phyloP scores from a whole-genome alignment of 1,140 invertebrate genomes.

The Diabrotica undecimpunctata region DNA sequence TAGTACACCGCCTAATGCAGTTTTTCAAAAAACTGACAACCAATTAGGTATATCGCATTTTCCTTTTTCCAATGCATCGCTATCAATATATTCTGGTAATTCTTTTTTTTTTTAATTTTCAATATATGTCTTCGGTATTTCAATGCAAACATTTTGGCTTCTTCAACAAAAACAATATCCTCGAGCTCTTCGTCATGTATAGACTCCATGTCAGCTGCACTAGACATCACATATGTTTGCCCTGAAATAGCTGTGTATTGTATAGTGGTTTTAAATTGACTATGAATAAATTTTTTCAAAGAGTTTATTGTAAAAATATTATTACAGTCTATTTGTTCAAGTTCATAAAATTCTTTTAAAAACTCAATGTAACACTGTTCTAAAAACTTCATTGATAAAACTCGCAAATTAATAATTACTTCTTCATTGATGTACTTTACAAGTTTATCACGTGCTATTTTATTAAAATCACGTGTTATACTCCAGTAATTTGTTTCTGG shows the following conservation, averaged over 20 bases:
- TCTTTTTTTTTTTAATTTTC: conserved; percentile 19
- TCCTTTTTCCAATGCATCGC: conserved; percentile 14
- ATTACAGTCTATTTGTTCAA: conserved; percentile 21
- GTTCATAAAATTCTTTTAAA: conserved; percentile 23
- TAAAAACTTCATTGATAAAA: conserved; percentile 5
- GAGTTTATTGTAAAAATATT: conserved; percentile 20
- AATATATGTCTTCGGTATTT: conserved; percentile 12
- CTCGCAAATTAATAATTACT: conserved; percentile 16
- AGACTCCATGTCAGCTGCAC: conserved; percentile 27
- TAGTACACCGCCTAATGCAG: conserved; percentile 16
- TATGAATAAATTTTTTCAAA: conserved; percentile 22
- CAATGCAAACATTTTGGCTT: conserved; percentile 4
- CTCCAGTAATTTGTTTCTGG: conserved; percentile 5
- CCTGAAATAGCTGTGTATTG: conserved; percentile 22
- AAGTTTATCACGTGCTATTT: conserved; percentile 12
- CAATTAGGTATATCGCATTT: conserved; percentile 18
- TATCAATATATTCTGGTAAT: conserved; percentile 16
- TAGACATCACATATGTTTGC: conserved; percentile 21
- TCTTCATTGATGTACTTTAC: conserved; percentile 12
- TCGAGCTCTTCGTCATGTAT: conserved; percentile 29
- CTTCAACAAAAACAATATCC: conserved; percentile 27
- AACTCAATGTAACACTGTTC: conserved; percentile 14
- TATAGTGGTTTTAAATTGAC: conserved; percentile 24
- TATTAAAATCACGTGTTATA: conserved; percentile 2
- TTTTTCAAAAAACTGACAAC: conserved; percentile 17